Base-by-base conservation (phyloP, 92 coral and sea anemone genomes). In the Zoanthus sansibaricus region DNA sequence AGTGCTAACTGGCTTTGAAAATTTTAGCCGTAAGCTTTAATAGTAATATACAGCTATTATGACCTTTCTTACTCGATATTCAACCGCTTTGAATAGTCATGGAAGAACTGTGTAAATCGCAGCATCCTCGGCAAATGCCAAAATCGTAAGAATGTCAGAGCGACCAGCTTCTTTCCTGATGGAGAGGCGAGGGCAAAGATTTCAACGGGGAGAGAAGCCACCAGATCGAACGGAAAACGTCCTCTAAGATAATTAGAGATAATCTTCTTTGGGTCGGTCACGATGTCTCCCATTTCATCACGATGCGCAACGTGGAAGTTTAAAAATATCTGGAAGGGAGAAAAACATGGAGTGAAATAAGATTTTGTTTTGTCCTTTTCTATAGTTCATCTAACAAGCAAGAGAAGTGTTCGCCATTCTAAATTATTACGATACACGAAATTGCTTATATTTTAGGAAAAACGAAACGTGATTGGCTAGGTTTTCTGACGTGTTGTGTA, bases 181-280 rank as follows among this genome's bases (percentile, higher is more conserved):
- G 98, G 95, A 47, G 94, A 96, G 14, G 96, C 98, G 5, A 94
- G 84, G 8, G 92, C 94, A 64, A 94, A 91, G 48, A 94, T 32
- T 49, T 94, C 98, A 64, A 94, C 83, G 46, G 98, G 98, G 73
- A 94, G 93, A 12, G 95, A 93, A 51, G 95, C 98, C 71, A 91
- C 32, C 42, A 92, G 61, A 56, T 94, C 98, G 31, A 93, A 91
- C 9, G 83, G 95, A 17, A 94, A 87, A 76, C 90, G 87, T 33
- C 95, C 98, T 82, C 82, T 86, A 49, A 86, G 91, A 92, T 94
- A 94, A 76, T 94, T 82, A 71, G 77, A 79, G 16, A 88, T 83
- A 75, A 94, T 78, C 33, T 77, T 77, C 79, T 31, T 70, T 46
- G 91, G 96, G 33, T 94, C 98, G 15, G 91, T 93, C 37, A 90